Evolutionary conservation across 2,797 vertebrate genomes (phyloP).

Genomic region (Sebastes matsubarae): DNA sequence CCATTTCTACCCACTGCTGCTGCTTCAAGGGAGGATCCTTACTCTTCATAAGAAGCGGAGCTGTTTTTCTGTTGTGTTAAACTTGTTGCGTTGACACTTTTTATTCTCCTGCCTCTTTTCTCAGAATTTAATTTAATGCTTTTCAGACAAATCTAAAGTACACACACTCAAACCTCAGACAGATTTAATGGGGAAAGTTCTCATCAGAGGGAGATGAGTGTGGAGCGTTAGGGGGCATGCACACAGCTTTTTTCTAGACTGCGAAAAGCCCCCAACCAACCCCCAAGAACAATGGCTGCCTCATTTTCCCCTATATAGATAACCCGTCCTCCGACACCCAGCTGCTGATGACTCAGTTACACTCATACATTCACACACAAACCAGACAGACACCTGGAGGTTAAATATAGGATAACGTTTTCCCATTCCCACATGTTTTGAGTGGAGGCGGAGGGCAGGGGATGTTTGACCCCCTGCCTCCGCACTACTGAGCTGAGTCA

Average conservation of each 20-base stretch:
- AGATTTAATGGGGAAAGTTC: constrained; percentile 43
- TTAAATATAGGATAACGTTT: constrained; percentile 86
- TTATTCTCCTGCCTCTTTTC: background rate
- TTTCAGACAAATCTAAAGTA: constrained; percentile 18
- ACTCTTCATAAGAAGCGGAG: background rate
- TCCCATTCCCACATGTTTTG: constrained; percentile 78
- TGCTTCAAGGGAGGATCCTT: background rate
- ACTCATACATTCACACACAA: constrained; percentile 19
- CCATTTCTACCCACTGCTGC: too few species aligned
- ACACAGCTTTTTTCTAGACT: constrained; percentile 29
- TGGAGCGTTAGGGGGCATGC: constrained; percentile 20
- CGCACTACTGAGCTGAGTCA: constrained; percentile 79
- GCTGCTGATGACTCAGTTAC: constrained; percentile 74
- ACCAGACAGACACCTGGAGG: constrained; percentile 72
- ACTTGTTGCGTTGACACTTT: constrained; percentile 6
- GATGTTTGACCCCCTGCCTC: constrained; percentile 81
- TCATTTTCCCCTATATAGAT: constrained; percentile 47
- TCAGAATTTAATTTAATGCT: background rate
- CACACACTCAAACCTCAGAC: constrained; percentile 8
- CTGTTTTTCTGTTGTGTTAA: constrained; percentile 1
- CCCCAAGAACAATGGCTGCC: constrained; percentile 1
- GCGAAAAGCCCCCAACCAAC: constrained; percentile 20
- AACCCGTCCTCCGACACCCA: constrained; percentile 47
- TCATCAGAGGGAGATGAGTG: constrained; percentile 35
- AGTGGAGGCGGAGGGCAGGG: constrained; percentile 65